phyloP scores from a whole-genome alignment of 2,888 invertebrate genomes.

The Cephus nigrinus region DNA sequence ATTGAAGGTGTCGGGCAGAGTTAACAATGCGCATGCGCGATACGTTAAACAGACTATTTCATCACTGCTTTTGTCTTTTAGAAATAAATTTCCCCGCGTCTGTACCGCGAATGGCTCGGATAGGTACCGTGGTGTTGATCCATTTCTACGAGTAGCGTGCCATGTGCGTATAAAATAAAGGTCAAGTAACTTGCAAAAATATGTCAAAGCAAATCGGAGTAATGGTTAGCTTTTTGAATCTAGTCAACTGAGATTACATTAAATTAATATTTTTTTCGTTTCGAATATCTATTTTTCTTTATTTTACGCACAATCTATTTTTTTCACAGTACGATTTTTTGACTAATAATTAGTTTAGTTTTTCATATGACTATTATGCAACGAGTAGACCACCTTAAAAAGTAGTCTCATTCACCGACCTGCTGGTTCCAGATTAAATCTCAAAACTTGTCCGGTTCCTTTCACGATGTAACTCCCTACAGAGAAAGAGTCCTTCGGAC shows the following conservation, averaged over 20 bases:
- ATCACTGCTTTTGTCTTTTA: not conserved
- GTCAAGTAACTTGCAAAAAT: not conserved
- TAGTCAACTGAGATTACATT: not conserved
- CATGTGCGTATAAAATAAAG: not conserved
- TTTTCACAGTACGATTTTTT: not conserved
- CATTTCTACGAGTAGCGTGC: not conserved
- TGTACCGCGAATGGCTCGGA: not conserved
- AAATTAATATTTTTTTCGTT: not conserved
- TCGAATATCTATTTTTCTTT: not conserved
- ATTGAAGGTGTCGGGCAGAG: not conserved
- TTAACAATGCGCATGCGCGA: not conserved
- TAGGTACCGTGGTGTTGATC: not conserved
- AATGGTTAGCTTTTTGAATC: not conserved
- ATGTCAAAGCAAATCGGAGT: not conserved
- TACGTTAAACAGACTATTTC: not conserved
- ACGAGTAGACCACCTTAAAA: not conserved
- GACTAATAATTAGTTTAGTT: not conserved
- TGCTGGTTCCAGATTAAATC: not conserved
- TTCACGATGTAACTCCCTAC: not conserved
- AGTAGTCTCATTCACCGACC: not conserved
- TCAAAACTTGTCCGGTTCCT: not conserved
- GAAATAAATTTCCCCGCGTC: not conserved
- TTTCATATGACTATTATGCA: not conserved
- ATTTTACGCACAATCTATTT: not conserved
- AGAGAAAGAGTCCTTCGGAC: not conserved